Conservation (phyloP, 2,888 invertebrate species). For the Torymus aiolomorphi region DNA sequence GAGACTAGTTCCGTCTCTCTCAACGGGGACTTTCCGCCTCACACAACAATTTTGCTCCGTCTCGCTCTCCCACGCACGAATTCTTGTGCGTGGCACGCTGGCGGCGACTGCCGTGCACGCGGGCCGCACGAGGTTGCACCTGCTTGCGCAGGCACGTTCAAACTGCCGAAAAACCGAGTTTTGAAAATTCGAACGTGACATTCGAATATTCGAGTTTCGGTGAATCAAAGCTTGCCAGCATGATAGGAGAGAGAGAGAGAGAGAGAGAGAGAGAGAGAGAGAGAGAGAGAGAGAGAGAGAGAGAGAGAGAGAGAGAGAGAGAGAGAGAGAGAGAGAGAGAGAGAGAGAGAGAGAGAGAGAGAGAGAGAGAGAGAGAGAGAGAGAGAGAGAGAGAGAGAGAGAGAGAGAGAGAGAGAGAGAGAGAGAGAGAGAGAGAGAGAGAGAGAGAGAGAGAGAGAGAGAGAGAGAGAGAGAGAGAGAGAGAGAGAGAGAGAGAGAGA, state of each 20-base stretch:
- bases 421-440: background rate
- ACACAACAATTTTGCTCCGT: background rate
- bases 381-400: background rate
- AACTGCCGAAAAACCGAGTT: background rate
- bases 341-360: background rate
- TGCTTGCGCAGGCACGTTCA: background rate
- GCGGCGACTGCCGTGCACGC: background rate
- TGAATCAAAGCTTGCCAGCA: slow-evolving; percentile 30
- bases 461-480: background rate
- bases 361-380: background rate
- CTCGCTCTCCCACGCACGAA: background rate
- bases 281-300: background rate
- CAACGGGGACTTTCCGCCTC: background rate
- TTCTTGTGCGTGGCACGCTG: slow-evolving; percentile 24
- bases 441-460: too few relatives aligned
- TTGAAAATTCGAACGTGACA: slow-evolving; percentile 31
- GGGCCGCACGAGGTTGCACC: slow-evolving; percentile 5
- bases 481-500: too few relatives aligned
- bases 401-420: too few relatives aligned
- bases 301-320: too few relatives aligned
- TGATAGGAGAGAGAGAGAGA: background rate
- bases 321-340: background rate
- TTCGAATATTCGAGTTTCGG: slow-evolving; percentile 30
- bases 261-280: too few relatives aligned
- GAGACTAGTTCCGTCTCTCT: slow-evolving; percentile 11